A percentile compares a stretch with the other conserved stretches of the same genome.
Conservation (phyloP, 92 coral and sea anemone genomes). For the Micromussa lordhowensis region DNA sequence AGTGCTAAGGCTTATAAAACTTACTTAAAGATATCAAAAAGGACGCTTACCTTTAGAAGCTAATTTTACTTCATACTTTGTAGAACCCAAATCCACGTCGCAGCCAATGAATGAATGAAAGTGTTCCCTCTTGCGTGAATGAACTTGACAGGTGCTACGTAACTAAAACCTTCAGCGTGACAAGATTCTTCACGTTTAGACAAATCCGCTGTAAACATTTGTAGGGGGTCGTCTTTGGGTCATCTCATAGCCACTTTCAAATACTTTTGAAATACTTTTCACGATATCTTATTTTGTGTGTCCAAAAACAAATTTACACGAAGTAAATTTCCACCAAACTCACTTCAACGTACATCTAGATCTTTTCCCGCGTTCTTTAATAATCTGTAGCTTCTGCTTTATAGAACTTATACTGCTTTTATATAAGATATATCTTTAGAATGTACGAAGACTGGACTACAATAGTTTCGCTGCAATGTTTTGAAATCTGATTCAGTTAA, state of each 20-base stretch:
- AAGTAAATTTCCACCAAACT: background rate
- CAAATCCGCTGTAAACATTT: background rate
- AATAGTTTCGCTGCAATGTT: background rate
- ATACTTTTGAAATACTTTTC: background rate
- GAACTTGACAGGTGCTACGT: conserved; percentile 37
- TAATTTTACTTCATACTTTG: conserved; percentile 4
- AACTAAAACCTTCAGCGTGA: conserved; percentile 8
- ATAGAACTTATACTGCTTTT: background rate
- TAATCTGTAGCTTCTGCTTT: too few species aligned
- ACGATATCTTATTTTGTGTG: background rate
- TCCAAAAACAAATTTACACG: background rate
- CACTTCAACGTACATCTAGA: too few species aligned
- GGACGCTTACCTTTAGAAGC: conserved; percentile 11
- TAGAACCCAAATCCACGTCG: conserved; percentile 19
- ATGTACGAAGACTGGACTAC: background rate
- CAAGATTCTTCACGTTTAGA: background rate
- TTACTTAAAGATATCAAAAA: background rate
- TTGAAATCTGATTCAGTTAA: background rate
- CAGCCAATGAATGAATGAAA: background rate
- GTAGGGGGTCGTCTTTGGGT: background rate
- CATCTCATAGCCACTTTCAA: background rate
- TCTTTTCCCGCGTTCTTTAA: background rate
- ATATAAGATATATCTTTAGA: background rate
- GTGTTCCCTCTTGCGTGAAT: conserved; percentile 29
- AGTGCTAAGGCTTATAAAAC: background rate